phyloP scores from a whole-genome alignment of 1,140 invertebrate species.

The Galleria mellonella region DNA sequence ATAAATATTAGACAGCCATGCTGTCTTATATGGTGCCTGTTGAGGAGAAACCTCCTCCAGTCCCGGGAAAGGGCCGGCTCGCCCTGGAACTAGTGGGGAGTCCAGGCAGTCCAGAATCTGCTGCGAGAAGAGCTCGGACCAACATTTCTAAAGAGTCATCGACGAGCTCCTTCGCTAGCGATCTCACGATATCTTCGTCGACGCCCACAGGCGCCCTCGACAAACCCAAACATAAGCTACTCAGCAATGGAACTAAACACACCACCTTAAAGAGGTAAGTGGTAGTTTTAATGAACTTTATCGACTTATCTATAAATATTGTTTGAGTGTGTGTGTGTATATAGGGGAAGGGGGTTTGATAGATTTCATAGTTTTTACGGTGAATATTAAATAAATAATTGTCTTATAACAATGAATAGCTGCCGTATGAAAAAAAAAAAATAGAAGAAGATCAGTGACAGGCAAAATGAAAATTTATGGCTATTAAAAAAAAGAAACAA shows the following conservation, averaged over 20 bases:
- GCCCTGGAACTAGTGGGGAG: slow-evolving; percentile 63
- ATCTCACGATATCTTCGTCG: slow-evolving; percentile 74
- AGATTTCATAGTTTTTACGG: no score
- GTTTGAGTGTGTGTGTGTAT: no score
- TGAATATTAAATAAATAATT: no score
- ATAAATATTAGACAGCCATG: slow-evolving; percentile 54
- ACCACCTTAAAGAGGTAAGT: slow-evolving; percentile 77
- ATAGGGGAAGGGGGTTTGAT: no score
- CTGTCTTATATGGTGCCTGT: slow-evolving; percentile 80
- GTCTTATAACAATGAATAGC: no score
- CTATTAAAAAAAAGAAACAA: no score
- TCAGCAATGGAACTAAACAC: slow-evolving; percentile 76
- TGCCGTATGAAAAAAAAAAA: no score
- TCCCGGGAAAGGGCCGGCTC: slow-evolving; percentile 69
- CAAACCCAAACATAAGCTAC: slow-evolving; percentile 75
- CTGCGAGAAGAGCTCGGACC: slow-evolving; percentile 37
- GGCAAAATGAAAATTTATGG: no score
- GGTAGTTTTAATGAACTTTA: no score
- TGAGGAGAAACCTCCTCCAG: slow-evolving; percentile 77
- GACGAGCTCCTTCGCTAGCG: slow-evolving; percentile 75
- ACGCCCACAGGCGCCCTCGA: slow-evolving; percentile 73
- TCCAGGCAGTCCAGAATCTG: slow-evolving; percentile 45
- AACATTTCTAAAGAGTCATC: slow-evolving; percentile 75
- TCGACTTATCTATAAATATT: no score
- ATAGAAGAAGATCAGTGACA: no score